Conservation (phyloP, 2,113 vertebrate species). For the Gracilinanus agilis region DNA sequence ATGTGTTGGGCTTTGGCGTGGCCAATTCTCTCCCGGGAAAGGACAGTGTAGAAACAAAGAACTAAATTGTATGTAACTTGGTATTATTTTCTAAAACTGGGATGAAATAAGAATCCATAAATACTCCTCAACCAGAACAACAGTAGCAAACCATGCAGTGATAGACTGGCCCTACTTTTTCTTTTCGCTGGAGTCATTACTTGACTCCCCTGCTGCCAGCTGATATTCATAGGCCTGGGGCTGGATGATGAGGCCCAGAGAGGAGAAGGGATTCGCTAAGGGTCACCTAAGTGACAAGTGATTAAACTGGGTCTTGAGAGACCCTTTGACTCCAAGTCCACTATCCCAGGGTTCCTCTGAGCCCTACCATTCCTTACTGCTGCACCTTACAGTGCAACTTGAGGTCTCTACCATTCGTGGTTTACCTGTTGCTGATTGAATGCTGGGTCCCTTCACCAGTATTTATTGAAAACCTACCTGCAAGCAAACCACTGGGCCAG, state of each 20-base stretch:
- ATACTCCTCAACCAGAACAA: not conserved
- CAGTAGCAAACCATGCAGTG: not conserved
- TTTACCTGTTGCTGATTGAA: not conserved
- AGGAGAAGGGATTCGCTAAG: not conserved
- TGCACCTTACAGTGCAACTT: not conserved
- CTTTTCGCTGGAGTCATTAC: not conserved
- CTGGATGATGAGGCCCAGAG: not conserved
- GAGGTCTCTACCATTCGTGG: not conserved
- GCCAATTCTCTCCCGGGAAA: slow-evolving; percentile 10
- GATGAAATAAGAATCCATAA: not conserved
- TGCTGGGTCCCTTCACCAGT: not conserved
- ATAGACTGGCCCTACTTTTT: not conserved
- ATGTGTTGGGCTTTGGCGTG: not conserved
- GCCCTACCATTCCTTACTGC: not conserved
- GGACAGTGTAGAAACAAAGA: slow-evolving; percentile 13
- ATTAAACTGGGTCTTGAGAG: not conserved
- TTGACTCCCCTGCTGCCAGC: not conserved
- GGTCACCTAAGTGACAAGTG: not conserved
- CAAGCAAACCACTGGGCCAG: not conserved
- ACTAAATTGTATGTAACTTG: slow-evolving; percentile 8
- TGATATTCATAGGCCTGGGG: not conserved
- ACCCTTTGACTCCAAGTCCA: not conserved
- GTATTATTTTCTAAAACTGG: not conserved
- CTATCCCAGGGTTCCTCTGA: not conserved
- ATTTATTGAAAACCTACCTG: not conserved